Evolutionary conservation across 1,140 invertebrate genomes (phyloP).

Genomic region (Drosophila seguyi): DNA sequence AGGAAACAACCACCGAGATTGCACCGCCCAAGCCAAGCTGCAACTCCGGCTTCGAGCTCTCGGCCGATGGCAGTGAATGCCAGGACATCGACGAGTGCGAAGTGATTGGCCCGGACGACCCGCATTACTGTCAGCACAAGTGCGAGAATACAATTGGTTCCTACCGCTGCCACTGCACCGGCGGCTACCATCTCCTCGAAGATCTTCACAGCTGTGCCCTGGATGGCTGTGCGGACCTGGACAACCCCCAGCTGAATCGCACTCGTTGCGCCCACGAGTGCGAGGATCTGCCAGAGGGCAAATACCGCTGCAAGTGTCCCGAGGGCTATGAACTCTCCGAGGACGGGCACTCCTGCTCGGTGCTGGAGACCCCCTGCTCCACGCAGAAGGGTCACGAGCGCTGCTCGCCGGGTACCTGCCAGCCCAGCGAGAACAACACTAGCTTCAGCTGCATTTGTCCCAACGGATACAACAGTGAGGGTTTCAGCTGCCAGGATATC

Average conservation of each 20-base stretch:
- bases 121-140: conserved; percentile 87
- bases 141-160: conserved; percentile 89
- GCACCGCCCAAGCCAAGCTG: conserved; percentile 87
- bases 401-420: conserved; percentile 85
- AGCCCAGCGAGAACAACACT: conserved; percentile 87
- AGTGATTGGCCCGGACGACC: conserved; percentile 64
- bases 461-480: conserved; percentile 82
- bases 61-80: conserved; percentile 85
- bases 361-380: conserved; percentile 86
- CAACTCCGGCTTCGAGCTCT: conserved; percentile 86
- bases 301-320: conserved; percentile 84
- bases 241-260: conserved; percentile 84
- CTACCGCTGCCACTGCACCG: conserved; percentile 87
- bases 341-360: conserved; percentile 86
- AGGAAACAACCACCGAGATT: neutral
- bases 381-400: conserved; percentile 54
- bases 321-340: conserved; percentile 86
- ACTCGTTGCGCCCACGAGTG: conserved; percentile 86
- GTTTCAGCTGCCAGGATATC: conserved; percentile 86
- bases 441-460: conserved; percentile 86
- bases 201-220: conserved; percentile 81
- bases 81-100: conserved; percentile 89
- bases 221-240: conserved; percentile 73
- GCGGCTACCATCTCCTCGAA: conserved; percentile 67
- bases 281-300: conserved; percentile 86